Evolutionary conservation across 2,113 vertebrate species (phyloP), one percentile per base, ranked within the genome.

Genomic region (Semnornis frantzii): DNA sequence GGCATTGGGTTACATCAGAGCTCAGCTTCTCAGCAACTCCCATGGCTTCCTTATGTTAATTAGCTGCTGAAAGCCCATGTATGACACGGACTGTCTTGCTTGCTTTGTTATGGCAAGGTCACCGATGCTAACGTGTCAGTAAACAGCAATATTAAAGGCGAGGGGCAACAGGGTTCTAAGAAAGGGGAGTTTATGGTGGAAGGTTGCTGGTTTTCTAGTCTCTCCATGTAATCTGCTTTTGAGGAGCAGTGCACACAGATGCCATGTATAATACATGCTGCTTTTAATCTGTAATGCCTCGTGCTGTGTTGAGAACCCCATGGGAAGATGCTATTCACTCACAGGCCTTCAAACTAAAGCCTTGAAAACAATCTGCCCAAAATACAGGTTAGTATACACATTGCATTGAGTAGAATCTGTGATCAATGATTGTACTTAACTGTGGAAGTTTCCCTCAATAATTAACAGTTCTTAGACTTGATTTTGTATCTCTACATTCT

Each of bases 1-100:
- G 92, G 89, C 83, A 82, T 65, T 82, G 83, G n/a, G 89, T 96
- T 93, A 88, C 85, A 90, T 74, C 92, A 92, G 89, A 74, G 55
- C 87, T 73, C 87, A n/a, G 91, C 75, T 94, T 82, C 89, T 89
- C 90, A 89, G 94, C 91, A 94, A 75, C 91, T 91, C 78, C 92
- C 59, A 4, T 37, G 77, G 70, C 81, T 89, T 16, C 50, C 65
- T 82, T 39, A 10, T 27, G 73, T 42, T 93, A 93, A 95, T 96
- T 81, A 93, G 60, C 72, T 79, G 81, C 76, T 65, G 75, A 74
- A 77, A 94, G 39, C 79, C 48, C 58, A 34, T 3, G 2, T n/a
- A 37, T 50, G 66, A 74, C 85, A 73, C 52, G 46, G 54, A 10
- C 63, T 16, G 87, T 48, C 65, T 82, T 18, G 34, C n/a, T 93